phyloP scores from a whole-genome alignment of 2,797 vertebrate genomes.

The Lerista edwardsae region DNA sequence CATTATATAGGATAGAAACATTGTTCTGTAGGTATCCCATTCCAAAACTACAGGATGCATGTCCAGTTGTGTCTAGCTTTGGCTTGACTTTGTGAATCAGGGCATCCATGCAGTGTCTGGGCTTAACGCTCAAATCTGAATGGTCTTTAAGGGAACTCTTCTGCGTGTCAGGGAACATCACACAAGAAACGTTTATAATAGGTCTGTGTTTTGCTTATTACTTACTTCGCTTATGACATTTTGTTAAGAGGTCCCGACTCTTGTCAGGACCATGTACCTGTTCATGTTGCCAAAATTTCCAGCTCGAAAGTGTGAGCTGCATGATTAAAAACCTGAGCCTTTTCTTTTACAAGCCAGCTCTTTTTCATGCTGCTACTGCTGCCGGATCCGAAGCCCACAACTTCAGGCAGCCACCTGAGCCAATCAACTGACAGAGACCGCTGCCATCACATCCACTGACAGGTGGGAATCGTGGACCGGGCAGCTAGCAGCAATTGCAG shows the following conservation, averaged over 20 bases:
- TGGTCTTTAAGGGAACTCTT: constrained; percentile 38
- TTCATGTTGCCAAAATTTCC: constrained; percentile 49
- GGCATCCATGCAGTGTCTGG: constrained; percentile 18
- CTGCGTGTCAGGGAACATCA: not conserved
- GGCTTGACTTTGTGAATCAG: constrained; percentile 26
- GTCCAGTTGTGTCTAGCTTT: not conserved
- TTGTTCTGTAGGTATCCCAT: not conserved
- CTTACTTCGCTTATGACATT: constrained; percentile 25
- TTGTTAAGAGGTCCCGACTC: constrained; percentile 52
- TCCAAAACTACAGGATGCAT: not conserved
- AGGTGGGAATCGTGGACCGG: not conserved
- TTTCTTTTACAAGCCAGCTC: constrained; percentile 40
- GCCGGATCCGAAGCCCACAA: not conserved
- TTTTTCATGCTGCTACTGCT: constrained; percentile 12
- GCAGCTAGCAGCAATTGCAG: rapidly evolving
- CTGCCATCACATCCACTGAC: not conserved
- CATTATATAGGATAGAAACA: too few relatives aligned
- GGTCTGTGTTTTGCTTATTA: constrained; percentile 39
- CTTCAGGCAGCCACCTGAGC: constrained; percentile 24
- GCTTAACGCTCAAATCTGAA: constrained; percentile 52
- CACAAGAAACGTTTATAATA: constrained; percentile 58
- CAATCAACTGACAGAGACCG: not conserved
- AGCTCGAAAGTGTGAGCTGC: not conserved
- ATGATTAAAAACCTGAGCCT: constrained; percentile 25
- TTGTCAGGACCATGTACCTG: constrained; percentile 56